Conservation (phyloP, 2,888 invertebrate genomes). For the Eupithecia exiguata region DNA sequence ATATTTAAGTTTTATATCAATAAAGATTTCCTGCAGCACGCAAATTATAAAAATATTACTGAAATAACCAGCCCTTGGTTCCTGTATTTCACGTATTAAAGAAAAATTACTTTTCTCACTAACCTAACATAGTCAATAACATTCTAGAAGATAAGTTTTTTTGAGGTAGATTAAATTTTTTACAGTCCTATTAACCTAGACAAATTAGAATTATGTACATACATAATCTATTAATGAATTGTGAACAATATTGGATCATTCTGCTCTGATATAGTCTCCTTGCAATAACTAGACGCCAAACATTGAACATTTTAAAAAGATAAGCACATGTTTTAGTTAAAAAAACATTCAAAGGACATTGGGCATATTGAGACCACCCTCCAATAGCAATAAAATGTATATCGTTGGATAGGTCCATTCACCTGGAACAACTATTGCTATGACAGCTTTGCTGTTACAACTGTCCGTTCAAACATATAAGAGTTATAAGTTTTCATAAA, state of each 20-base stretch:
- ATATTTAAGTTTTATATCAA: conserved; percentile 66
- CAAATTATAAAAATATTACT: conserved; percentile 55
- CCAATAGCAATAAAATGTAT: too few relatives aligned
- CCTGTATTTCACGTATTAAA: conserved; percentile 66
- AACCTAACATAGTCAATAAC: conserved; percentile 78
- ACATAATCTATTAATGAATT: conserved; percentile 68
- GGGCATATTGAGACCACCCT: too few relatives aligned
- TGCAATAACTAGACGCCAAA: conserved; percentile 64
- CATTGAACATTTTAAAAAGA: conserved; percentile 52
- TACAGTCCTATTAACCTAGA: conserved; percentile 83
- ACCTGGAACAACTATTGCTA: too few relatives aligned
- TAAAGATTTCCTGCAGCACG: conserved; percentile 76
- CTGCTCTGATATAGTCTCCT: conserved; percentile 54
- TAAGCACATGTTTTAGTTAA: conserved; percentile 37
- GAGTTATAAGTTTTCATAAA: too few relatives aligned
- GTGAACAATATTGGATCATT: conserved; percentile 74
- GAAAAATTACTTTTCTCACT: conserved; percentile 74
- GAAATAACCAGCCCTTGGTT: conserved; percentile 64
- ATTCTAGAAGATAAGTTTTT: conserved; percentile 77
- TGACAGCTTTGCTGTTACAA: neutral
- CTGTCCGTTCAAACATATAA: neutral
- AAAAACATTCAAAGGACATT: conserved; percentile 53
- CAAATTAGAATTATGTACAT: conserved; percentile 81
- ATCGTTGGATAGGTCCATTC: too few relatives aligned
- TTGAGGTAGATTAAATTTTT: conserved; percentile 83